Conservation (phyloP, 2,888 invertebrate species). For the Maniola hyperantus region DNA sequence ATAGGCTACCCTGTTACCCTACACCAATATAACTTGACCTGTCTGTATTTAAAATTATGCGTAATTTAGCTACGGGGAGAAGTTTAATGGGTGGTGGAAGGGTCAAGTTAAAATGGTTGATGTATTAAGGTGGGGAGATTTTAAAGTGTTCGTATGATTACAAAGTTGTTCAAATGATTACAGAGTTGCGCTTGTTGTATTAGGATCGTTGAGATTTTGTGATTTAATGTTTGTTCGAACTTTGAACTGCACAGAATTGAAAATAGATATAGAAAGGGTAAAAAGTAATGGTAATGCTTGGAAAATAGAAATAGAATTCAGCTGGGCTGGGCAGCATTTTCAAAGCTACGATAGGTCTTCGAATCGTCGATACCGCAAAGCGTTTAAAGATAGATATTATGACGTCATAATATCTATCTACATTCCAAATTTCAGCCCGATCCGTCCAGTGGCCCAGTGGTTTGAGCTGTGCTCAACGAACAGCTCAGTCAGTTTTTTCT, state of each 20-base stretch:
- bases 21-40: slow-evolving; percentile 56
- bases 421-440: too few relatives aligned
- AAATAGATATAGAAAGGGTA: too few relatives aligned
- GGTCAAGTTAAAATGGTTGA: slow-evolving; percentile 56
- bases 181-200: slow-evolving; percentile 60
- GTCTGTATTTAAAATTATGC: slow-evolving; percentile 36
- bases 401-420: too few relatives aligned
- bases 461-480: too few relatives aligned
- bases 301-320: too few relatives aligned
- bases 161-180: slow-evolving; percentile 74
- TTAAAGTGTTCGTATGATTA: slow-evolving; percentile 78
- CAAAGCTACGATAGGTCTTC: too few relatives aligned
- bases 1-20: slow-evolving; percentile 71
- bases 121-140: slow-evolving; percentile 65
- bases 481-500: too few relatives aligned
- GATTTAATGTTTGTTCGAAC: slow-evolving; percentile 40
- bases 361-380: too few relatives aligned
- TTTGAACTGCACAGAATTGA: background rate
- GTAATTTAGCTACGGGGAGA: background rate
- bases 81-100: slow-evolving; percentile 23
- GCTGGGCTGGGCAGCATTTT: too few relatives aligned
- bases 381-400: too few relatives aligned
- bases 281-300: too few relatives aligned
- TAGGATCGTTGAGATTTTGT: slow-evolving; percentile 25
- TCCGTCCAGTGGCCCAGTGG: too few relatives aligned